Evolutionary conservation across 2,113 vertebrate genomes (phyloP), one percentile per base, ranked within the genome.

Genomic region (Callospermophilus lateralis): DNA sequence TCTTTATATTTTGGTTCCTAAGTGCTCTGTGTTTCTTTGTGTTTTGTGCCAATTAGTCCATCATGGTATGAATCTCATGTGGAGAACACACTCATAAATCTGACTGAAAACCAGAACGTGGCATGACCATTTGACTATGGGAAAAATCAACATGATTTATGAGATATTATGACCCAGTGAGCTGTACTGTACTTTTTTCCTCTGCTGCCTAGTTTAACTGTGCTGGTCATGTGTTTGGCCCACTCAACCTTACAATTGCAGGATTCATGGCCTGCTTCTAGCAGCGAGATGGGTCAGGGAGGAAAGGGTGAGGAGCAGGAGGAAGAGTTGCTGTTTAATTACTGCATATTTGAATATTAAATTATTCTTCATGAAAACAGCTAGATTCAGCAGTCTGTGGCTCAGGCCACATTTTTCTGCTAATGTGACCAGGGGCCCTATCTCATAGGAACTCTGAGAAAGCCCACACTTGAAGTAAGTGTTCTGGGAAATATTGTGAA

Each of bases 281-380:
- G 65, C 48, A 92, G 39, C 0, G 2, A 72, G 76, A 48, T 89
- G 86, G 58, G 74, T 93, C 88, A 85, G 55, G 53, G 42, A 95
- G 70, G 89, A 80, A 85, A 87, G n/a, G 74, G 94, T 96, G 61
- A 89, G 79, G 84, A 87, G 53, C 61, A 73, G 34, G 48, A 91
- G 55, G 65, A 94, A 97, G 53, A 81, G 30, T 63, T 67, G n/a
- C 39, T 88, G 58, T 95, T 96, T 96, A 94, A 96, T 95, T 89
- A 74, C 63, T 78, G 39, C 90, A 97, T 86, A 92, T 97, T 97
- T 98, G 53, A 95, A 95, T 98, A 97, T 97, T 97, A 95, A 94
- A 93, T 97, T 97, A 97, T 93, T 93, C 61, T 53, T 89, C 95
- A 70, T 88, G 72, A 90, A 97, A 98, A 95, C n/a, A 92, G 73